These are phyloP conservation scores for Chromis chromis DNA, from an alignment of 2,797 vertebrate species.

Conservation along the genomic window DNA sequence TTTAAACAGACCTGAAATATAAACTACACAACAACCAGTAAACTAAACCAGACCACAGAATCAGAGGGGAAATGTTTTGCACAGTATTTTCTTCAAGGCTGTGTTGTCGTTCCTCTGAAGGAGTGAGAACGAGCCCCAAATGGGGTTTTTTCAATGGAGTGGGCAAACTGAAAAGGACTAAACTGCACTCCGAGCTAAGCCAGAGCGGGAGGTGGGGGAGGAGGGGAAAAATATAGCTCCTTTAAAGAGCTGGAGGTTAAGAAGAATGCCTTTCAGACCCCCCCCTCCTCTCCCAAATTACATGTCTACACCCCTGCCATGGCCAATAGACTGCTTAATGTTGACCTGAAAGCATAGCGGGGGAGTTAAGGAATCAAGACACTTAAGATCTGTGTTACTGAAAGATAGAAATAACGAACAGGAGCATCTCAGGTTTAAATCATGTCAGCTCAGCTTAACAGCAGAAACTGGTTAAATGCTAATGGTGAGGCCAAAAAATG, in stretches of 20 bases:
- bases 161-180: conserved; percentile 86
- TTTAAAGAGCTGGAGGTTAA: conserved; percentile 85
- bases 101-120: conserved; percentile 67
- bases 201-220: conserved; percentile 78
- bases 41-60: not conserved
- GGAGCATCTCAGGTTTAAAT: conserved; percentile 38
- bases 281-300: conserved; percentile 80
- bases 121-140: conserved; percentile 76
- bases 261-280: conserved; percentile 81
- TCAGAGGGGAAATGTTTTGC: conserved; percentile 11
- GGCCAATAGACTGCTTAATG: conserved; percentile 78
- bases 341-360: conserved; percentile 74
- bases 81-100: conserved; percentile 59
- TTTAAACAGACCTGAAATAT: conserved; percentile 13
- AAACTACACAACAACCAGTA: not conserved
- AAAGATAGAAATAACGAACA: conserved; percentile 59
- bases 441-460: conserved; percentile 36
- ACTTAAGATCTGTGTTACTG: conserved; percentile 58
- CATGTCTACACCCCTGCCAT: conserved; percentile 82
- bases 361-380: conserved; percentile 72
- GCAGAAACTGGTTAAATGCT: conserved; percentile 34
- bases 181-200: conserved; percentile 82
- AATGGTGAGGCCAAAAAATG: conserved; percentile 15
- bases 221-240: conserved; percentile 83
- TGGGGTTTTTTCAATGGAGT: conserved; percentile 86